phyloP scores from a whole-genome alignment of 2,888 invertebrate genomes.

The Xanthia icteritia region DNA sequence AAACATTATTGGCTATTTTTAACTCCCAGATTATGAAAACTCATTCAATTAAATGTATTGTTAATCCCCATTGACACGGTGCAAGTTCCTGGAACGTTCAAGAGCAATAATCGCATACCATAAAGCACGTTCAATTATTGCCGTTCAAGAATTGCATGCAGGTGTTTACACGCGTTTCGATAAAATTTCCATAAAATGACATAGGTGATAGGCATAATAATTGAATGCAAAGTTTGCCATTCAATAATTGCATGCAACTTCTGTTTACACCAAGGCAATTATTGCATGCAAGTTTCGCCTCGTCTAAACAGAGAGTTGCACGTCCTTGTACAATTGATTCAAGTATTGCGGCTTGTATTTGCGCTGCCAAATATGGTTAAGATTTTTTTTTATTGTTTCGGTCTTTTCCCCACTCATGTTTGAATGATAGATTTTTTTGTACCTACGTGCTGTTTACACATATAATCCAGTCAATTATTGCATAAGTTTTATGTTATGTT shows the following conservation, averaged over 20 bases:
- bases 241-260: background rate
- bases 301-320: background rate
- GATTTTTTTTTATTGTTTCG: background rate
- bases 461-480: background rate
- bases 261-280: background rate
- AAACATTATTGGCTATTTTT: background rate
- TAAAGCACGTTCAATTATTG: background rate
- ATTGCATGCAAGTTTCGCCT: background rate
- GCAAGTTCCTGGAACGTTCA: background rate
- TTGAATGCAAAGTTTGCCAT: background rate
- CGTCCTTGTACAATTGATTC: background rate
- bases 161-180: background rate
- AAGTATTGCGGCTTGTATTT: background rate
- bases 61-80: background rate
- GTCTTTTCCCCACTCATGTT: background rate
- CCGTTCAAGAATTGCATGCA: background rate
- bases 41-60: background rate
- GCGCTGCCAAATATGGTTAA: background rate
- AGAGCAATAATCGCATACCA: background rate
- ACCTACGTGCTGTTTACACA: background rate
- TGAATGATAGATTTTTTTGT: too few species aligned
- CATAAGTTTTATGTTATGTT: too few species aligned
- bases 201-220: background rate
- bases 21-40: background rate
- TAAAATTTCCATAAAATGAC: background rate